Percentiles rank a stretch among this genome's conserved stretches.
Conservation (phyloP, 1,140 invertebrate genomes). For the Heliconius hermathena region DNA sequence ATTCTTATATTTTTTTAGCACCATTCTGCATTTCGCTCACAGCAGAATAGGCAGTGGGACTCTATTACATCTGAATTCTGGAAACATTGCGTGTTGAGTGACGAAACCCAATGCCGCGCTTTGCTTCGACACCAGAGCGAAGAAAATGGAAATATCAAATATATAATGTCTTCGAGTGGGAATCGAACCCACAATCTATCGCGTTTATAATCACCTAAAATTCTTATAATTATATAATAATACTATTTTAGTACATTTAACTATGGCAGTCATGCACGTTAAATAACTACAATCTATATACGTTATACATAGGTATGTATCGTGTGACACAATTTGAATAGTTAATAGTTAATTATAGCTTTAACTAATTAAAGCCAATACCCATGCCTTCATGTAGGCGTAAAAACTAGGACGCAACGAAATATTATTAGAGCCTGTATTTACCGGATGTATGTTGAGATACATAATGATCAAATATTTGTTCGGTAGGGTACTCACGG, state of each 20-base stretch:
- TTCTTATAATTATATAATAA: not conserved
- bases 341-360: slow-evolving; percentile 9
- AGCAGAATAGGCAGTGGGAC: no score
- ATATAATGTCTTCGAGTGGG: no score
- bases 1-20: not conserved
- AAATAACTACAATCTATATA: no score
- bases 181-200: no score
- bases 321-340: slow-evolving; percentile 11
- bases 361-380: slow-evolving; percentile 5
- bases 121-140: no score
- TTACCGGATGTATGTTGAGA: not conserved
- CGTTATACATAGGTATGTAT: not conserved
- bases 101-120: no score
- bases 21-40: no score
- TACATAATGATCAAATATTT: not conserved
- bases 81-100: no score
- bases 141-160: no score
- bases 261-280: not conserved
- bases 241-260: not conserved
- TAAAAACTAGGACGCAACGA: not conserved
- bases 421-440: not conserved
- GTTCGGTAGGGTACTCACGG: no score
- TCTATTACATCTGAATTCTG: no score
- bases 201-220: not conserved
- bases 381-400: not conserved